A percentile compares a stretch with the other conserved stretches of the same genome.
These are phyloP conservation scores for Urosaurus nigricauda DNA, from an alignment of 2,797 vertebrate species.

Conservation along the genomic window DNA sequence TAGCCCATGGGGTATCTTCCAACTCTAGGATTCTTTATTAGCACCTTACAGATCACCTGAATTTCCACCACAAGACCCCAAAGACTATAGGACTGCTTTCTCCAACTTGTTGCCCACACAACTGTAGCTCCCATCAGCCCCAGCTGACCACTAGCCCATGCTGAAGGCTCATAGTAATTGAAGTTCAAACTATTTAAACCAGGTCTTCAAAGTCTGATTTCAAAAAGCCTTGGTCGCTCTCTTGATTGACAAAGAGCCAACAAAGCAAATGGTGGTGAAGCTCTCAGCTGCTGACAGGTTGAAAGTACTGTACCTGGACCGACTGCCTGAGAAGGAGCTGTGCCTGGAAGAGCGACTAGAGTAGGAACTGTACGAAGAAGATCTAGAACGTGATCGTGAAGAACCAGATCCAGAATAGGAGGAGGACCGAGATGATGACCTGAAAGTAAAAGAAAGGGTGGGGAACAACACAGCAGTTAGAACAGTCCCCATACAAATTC, in stretches of 20 bases:
- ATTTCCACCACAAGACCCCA: too few species aligned
- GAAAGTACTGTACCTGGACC: constrained; percentile 84
- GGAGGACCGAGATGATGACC: constrained; percentile 95
- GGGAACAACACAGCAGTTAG: too few species aligned
- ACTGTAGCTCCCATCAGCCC: neutral
- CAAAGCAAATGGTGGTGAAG: fast-evolving
- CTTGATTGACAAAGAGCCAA: too few species aligned
- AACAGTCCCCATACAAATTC: neutral
- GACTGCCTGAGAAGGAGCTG: constrained; percentile 96
- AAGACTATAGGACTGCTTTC: neutral
- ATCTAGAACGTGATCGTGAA: constrained; percentile 86
- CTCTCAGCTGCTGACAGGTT: neutral
- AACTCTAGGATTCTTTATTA: too few species aligned
- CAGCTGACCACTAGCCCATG: neutral
- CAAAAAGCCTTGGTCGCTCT: neutral
- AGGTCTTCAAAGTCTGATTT: neutral
- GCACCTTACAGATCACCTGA: too few species aligned
- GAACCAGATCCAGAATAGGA: constrained; percentile 97
- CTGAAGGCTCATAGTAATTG: neutral
- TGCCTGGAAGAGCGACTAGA: constrained; percentile 95
- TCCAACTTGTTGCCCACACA: neutral
- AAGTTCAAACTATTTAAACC: neutral
- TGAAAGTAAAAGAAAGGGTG: constrained; percentile 62
- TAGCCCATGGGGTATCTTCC: too few species aligned
- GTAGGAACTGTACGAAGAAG: constrained; percentile 95